Evolutionary conservation across 2,113 vertebrate species (phyloP).

Genomic region (Lophotis ruficrista): DNA sequence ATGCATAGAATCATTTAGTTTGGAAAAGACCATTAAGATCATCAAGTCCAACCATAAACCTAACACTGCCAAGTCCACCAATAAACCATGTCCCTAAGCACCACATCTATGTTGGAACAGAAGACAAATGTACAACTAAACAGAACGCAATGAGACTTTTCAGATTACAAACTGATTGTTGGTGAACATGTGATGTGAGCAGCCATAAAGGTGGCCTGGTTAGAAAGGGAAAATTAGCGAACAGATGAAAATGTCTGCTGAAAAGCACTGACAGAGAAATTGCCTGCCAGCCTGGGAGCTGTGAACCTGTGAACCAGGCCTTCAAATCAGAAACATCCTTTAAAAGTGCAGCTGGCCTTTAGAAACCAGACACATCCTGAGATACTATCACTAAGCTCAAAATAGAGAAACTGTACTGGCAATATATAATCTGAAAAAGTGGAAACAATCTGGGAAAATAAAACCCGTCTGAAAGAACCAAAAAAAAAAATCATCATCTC

Average conservation of each 20-base stretch:
- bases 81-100: neutral
- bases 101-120: neutral
- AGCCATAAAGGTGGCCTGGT: neutral
- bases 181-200: neutral
- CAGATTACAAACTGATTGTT: neutral
- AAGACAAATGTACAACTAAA: neutral
- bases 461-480: neutral
- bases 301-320: neutral
- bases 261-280: neutral
- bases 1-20: neutral
- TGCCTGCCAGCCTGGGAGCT: neutral
- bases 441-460: neutral
- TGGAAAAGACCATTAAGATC: neutral
- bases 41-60: neutral
- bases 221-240: neutral
- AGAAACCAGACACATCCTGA: neutral
- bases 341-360: neutral
- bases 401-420: neutral
- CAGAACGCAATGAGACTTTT: neutral
- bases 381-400: fast-evolving
- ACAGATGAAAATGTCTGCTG: neutral
- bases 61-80: neutral
- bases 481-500: neutral
- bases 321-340: neutral
- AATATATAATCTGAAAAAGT: neutral